A percentile compares a stretch with the other conserved stretches of the same genome.
These are phyloP conservation scores for Nerophis lumbriciformis DNA, from an alignment of 2,113 vertebrate genomes.

Conservation along the genomic window DNA sequence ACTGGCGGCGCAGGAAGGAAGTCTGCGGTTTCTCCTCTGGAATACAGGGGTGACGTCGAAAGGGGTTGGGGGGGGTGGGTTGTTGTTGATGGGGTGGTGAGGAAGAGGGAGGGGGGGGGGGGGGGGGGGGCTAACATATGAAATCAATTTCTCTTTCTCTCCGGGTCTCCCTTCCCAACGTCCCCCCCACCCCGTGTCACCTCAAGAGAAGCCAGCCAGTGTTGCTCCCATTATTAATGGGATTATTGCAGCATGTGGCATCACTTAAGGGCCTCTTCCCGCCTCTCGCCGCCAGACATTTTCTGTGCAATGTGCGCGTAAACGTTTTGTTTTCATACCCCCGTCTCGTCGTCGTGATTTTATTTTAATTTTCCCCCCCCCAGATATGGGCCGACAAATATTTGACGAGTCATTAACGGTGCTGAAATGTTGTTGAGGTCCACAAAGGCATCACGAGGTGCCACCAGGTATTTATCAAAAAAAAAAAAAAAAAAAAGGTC, in stretches of 20 bases:
- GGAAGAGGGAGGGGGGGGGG: background rate
- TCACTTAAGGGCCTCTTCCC: slow-evolving; percentile 61
- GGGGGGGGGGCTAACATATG: slow-evolving; percentile 64
- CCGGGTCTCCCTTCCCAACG: slow-evolving; percentile 15
- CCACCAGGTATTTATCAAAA: too few relatives aligned
- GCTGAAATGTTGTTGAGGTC: slow-evolving; percentile 1
- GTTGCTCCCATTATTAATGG: slow-evolving; percentile 67
- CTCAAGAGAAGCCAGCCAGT: slow-evolving; percentile 64
- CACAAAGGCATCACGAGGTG: slow-evolving; percentile 3
- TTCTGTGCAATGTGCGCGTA: slow-evolving; percentile 40
- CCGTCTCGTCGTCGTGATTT: background rate
- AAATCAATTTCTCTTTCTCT: slow-evolving; percentile 66
- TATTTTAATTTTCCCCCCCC: slow-evolving; percentile 19
- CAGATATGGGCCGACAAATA: background rate
- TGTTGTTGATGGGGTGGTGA: slow-evolving; percentile 39
- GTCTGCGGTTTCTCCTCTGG: slow-evolving; percentile 61
- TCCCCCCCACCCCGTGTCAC: slow-evolving; percentile 54
- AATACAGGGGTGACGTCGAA: slow-evolving; percentile 49
- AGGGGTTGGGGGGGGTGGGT: slow-evolving; percentile 16
- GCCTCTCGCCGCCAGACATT: slow-evolving; percentile 21
- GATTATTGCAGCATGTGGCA: slow-evolving; percentile 73
- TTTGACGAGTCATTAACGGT: slow-evolving; percentile 10
- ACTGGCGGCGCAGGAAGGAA: slow-evolving; percentile 63
- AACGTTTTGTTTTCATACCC: slow-evolving; percentile 19
- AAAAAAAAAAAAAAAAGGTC: too few relatives aligned